These are phyloP conservation scores for Protosalanx chinensis DNA, from an alignment of 2,797 vertebrate genomes.

Conservation along the genomic window DNA sequence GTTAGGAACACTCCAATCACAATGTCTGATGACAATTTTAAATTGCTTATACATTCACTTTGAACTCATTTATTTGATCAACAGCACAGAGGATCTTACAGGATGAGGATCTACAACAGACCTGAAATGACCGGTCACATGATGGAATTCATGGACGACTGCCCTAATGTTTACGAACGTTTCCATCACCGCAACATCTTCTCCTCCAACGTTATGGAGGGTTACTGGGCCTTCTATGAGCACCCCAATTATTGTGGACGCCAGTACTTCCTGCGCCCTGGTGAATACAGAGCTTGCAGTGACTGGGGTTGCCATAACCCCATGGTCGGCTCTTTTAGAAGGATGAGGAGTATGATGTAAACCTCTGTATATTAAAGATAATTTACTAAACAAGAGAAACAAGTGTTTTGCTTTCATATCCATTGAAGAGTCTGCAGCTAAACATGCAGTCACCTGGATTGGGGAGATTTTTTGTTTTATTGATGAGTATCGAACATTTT, in stretches of 20 bases:
- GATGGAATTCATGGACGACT: conserved; percentile 79
- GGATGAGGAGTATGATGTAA: conserved; percentile 70
- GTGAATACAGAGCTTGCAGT: conserved; percentile 70
- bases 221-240: conserved; percentile 79
- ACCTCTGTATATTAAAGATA: conserved; percentile 49
- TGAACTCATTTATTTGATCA: conserved; percentile 16
- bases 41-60: conserved; percentile 25
- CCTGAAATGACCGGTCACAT: conserved; percentile 70
- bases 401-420: conserved; percentile 19
- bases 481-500: not conserved
- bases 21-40: not conserved
- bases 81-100: conserved; percentile 75
- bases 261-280: conserved; percentile 74
- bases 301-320: conserved; percentile 75
- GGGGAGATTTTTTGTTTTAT: not conserved
- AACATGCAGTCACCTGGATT: not conserved
- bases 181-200: conserved; percentile 71
- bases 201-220: conserved; percentile 74
- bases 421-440: not conserved
- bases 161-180: conserved; percentile 70
- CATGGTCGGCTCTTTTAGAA: conserved; percentile 75
- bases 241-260: conserved; percentile 77
- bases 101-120: conserved; percentile 74
- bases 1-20: conserved; percentile 17
- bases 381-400: conserved; percentile 22